A percentile compares a stretch with the other conserved stretches of the same genome.
Conservation (phyloP, 37 sponge, comb jelly and placozoan species). For the Bolinopsis microptera region DNA sequence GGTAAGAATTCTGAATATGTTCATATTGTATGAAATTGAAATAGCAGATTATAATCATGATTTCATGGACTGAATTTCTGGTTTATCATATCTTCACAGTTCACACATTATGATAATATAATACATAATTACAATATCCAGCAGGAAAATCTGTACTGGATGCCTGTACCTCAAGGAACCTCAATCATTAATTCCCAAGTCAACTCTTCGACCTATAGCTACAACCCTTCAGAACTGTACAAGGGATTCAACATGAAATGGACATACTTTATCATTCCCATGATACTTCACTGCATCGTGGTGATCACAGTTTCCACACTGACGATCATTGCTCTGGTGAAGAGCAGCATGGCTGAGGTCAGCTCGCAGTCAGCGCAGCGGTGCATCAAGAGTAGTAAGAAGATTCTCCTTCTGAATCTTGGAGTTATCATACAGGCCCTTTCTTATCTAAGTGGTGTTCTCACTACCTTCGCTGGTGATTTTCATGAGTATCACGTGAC, state of each 20-base stretch:
- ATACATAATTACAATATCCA: background rate
- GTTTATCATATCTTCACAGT: too few species aligned
- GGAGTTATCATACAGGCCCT: background rate
- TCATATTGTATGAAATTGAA: background rate
- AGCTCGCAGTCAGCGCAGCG: background rate
- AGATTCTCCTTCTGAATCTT: background rate
- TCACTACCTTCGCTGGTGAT: background rate
- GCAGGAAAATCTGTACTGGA: background rate
- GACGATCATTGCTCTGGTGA: background rate
- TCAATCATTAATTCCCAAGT: background rate
- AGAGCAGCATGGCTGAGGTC: background rate
- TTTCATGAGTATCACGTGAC: background rate
- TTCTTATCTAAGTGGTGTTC: background rate
- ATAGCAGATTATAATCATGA: too few species aligned
- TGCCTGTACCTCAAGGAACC: background rate
- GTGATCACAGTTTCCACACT: background rate
- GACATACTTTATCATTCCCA: background rate
- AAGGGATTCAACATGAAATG: background rate
- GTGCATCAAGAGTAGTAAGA: background rate
- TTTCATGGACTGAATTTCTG: too few species aligned
- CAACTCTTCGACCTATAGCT: background rate
- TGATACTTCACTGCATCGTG: background rate
- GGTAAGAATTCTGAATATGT: background rate
- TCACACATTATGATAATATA: too few species aligned
- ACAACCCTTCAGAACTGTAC: background rate